Percentiles rank a stretch among this genome's conserved stretches.
Conservation (phyloP, 2,113 vertebrate species). For the Gambusia holbrooki region DNA sequence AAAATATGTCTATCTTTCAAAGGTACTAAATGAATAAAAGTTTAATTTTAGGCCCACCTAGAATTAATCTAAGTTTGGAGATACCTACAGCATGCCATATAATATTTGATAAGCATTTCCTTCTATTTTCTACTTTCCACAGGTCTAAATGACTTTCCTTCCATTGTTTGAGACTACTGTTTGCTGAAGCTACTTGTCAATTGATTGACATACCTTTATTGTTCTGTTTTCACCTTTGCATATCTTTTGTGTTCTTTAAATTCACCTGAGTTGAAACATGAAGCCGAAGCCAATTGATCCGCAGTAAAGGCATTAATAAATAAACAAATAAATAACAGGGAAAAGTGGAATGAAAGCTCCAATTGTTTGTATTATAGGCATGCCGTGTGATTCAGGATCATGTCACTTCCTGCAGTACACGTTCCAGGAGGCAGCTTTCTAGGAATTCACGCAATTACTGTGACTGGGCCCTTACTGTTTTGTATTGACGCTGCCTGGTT, state of each 20-base stretch:
- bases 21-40: neutral
- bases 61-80: neutral
- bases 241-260: neutral
- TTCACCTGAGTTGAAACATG: neutral
- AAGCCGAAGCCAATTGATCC: neutral
- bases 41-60: neutral
- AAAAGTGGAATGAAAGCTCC: neutral
- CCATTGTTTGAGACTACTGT: neutral
- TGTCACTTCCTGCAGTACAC: neutral
- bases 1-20: too few species aligned
- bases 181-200: neutral
- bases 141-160: neutral
- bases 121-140: neutral
- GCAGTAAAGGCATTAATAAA: neutral
- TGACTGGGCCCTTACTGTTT: neutral
- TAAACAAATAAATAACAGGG: neutral
- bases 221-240: neutral
- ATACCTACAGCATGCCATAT: neutral
- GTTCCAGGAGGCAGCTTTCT: constrained; percentile 15
- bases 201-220: neutral
- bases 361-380: neutral
- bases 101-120: neutral
- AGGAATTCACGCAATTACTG: neutral
- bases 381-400: neutral
- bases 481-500: neutral